Conservation (phyloP, 1,140 invertebrate genomes). For the Muscidifurax raptorellus region DNA sequence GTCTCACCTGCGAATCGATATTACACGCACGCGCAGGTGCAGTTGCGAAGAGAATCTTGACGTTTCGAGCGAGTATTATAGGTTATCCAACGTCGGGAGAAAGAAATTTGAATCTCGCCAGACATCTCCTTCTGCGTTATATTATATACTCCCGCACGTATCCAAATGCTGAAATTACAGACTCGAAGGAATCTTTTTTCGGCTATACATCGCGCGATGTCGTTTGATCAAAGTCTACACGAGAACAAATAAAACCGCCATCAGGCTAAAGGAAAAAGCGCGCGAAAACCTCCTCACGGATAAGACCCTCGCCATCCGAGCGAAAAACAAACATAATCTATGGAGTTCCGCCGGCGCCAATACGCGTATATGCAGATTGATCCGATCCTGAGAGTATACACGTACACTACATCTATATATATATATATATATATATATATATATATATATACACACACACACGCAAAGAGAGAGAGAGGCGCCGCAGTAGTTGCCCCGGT, state of each 20-base stretch:
- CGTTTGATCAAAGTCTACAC: neutral
- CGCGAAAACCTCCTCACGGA: neutral
- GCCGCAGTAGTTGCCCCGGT: conserved; percentile 39
- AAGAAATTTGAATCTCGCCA: conserved; percentile 34
- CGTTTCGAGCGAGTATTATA: neutral
- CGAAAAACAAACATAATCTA: conserved; percentile 46
- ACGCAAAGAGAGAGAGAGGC: neutral
- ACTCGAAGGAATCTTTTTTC: neutral
- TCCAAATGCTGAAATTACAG: neutral
- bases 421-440: neutral
- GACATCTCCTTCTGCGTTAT: neutral
- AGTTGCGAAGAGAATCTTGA: neutral
- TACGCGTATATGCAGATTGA: conserved; percentile 46
- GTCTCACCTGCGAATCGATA: conserved; percentile 25
- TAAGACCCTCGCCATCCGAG: conserved; percentile 9
- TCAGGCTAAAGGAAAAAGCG: neutral
- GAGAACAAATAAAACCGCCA: neutral
- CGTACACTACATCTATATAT: neutral
- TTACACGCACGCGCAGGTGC: conserved; percentile 23
- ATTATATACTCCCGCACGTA: neutral
- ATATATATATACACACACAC: neutral
- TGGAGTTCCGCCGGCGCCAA: neutral
- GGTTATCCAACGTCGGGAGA: neutral
- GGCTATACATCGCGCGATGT: neutral
- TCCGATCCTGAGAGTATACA: conserved; percentile 35